Percentiles rank a stretch among this genome's conserved stretches.
Evolutionary conservation across 2,888 invertebrate species (phyloP).

Genomic region (Ceramica pisi): DNA sequence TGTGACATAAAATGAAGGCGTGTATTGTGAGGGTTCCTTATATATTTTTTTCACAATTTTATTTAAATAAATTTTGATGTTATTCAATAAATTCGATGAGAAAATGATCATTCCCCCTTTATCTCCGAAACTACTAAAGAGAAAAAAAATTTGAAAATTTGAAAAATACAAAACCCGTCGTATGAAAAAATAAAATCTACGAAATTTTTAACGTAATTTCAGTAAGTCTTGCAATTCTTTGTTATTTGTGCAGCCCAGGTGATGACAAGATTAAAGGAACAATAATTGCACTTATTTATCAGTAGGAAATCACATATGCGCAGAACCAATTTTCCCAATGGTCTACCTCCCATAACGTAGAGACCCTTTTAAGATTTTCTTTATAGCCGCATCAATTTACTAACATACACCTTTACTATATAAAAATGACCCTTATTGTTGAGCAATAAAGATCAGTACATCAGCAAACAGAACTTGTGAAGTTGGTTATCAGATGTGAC

Average conservation of each 20-base stretch:
- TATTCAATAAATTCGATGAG: too few relatives aligned
- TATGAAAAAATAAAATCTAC: background rate
- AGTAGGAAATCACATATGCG: constrained; percentile 61
- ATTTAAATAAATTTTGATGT: too few relatives aligned
- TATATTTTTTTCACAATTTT: too few relatives aligned
- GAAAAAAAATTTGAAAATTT: background rate
- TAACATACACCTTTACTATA: background rate
- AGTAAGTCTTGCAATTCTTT: background rate
- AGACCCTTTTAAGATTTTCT: constrained; percentile 76
- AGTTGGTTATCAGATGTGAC: constrained; percentile 70
- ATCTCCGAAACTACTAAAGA: too few relatives aligned
- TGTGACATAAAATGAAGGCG: too few relatives aligned
- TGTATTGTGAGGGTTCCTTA: too few relatives aligned
- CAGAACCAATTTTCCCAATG: constrained; percentile 74
- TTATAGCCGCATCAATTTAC: constrained; percentile 60
- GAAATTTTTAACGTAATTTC: background rate
- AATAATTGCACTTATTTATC: constrained; percentile 39
- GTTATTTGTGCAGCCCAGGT: background rate
- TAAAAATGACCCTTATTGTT: constrained; percentile 47
- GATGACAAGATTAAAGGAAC: constrained; percentile 20
- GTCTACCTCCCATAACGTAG: constrained; percentile 80
- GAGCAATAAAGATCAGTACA: constrained; percentile 48
- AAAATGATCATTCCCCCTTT: too few relatives aligned
- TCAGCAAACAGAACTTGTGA: constrained; percentile 60
- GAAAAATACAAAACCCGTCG: background rate